A percentile compares a stretch with the other conserved stretches of the same genome.
phyloP scores from a whole-genome alignment of 2,888 invertebrate species.

The Harpalus rufipes region DNA sequence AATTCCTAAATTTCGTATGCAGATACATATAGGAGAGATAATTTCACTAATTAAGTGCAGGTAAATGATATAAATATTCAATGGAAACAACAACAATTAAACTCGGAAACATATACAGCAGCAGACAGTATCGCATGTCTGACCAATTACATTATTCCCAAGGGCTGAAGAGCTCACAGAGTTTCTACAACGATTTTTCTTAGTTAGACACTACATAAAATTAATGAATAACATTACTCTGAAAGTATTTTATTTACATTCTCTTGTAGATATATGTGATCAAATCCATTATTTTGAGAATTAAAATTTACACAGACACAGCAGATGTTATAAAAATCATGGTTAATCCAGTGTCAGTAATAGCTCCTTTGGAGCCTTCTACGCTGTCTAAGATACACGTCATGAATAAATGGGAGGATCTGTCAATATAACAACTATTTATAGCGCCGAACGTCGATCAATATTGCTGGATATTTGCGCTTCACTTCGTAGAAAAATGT shows the following conservation, averaged over 20 bases:
- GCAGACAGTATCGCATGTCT: slow-evolving; percentile 22
- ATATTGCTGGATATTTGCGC: slow-evolving; percentile 56
- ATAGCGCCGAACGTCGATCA: slow-evolving; percentile 42
- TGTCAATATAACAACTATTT: slow-evolving; percentile 63
- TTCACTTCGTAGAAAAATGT: slow-evolving; percentile 31
- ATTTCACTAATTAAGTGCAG: slow-evolving; percentile 20
- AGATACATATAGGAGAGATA: neutral
- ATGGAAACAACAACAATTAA: slow-evolving; percentile 16
- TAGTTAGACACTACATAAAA: neutral
- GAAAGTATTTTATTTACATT: slow-evolving; percentile 3
- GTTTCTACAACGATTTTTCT: slow-evolving; percentile 8
- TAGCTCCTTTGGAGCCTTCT: slow-evolving; percentile 10
- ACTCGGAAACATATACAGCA: neutral
- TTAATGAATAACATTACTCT: neutral
- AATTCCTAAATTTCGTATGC: neutral
- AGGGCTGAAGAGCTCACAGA: neutral
- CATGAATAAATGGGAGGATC: slow-evolving; percentile 55
- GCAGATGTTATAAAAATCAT: slow-evolving; percentile 27
- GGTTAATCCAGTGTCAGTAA: neutral
- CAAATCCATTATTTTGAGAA: slow-evolving; percentile 16
- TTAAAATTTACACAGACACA: neutral
- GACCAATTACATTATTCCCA: slow-evolving; percentile 42
- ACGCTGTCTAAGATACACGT: slow-evolving; percentile 21
- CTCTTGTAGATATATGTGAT: slow-evolving; percentile 18
- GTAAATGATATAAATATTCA: slow-evolving; percentile 12